Evolutionary conservation across 2,113 vertebrate species (phyloP).

Genomic region (Calidris pugnax): DNA sequence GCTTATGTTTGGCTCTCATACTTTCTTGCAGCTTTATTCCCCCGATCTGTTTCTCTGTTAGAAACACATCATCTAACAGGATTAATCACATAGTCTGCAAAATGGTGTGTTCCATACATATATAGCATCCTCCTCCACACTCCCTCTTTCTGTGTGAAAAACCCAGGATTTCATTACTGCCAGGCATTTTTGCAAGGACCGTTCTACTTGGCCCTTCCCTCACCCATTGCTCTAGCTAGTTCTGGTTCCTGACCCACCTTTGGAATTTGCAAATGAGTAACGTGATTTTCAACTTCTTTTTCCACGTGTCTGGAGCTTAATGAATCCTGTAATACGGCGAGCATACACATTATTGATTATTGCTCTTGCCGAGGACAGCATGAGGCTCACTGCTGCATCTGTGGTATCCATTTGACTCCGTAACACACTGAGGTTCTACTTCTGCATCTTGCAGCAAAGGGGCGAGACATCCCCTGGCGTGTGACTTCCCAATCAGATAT

Average conservation of each 20-base stretch:
- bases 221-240: background rate
- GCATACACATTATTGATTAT: background rate
- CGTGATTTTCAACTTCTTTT: background rate
- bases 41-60: background rate
- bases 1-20: background rate
- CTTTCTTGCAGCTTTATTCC: constrained; percentile 18
- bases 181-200: background rate
- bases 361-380: background rate
- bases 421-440: background rate
- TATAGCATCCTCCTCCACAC: constrained; percentile 8
- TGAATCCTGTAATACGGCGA: background rate
- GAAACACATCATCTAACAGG: background rate
- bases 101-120: background rate
- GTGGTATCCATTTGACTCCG: background rate
- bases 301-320: background rate
- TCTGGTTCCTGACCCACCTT: background rate
- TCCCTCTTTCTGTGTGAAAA: background rate
- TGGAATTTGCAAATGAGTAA: background rate
- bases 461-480: background rate
- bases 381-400: background rate
- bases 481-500: background rate
- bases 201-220: background rate
- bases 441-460: background rate
- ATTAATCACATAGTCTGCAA: constrained; percentile 32
- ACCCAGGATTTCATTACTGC: background rate